Evolutionary conservation across 2,113 vertebrate genomes (phyloP).

Genomic region (Phalacrocorax pelagicus): DNA sequence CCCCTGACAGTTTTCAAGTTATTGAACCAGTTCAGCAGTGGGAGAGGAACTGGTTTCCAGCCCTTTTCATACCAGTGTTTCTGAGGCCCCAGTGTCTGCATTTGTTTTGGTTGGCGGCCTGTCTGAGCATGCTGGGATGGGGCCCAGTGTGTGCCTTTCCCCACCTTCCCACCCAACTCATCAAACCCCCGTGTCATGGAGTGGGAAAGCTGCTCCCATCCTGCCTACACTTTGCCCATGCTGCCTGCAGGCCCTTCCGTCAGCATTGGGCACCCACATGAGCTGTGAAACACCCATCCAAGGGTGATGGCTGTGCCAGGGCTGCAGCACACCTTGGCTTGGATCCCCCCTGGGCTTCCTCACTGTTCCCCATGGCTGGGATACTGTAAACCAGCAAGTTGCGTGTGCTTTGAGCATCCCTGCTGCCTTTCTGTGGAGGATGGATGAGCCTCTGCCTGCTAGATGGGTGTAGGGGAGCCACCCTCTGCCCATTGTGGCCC

Average conservation of each 20-base stretch:
- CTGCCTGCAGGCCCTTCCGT: neutral
- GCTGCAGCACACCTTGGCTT: neutral
- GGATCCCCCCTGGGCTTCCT: neutral
- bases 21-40: neutral
- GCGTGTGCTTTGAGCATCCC: neutral
- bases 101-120: neutral
- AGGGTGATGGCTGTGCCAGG: neutral
- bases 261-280: rapidly evolving
- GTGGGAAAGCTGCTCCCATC: neutral
- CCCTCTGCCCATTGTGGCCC: neutral
- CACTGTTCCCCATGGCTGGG: rapidly evolving
- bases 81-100: rapidly evolving
- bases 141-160: rapidly evolving
- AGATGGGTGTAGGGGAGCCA: neutral
- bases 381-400: neutral
- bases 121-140: rapidly evolving
- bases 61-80: neutral
- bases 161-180: neutral
- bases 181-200: rapidly evolving
- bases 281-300: too few species aligned
- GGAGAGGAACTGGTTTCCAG: neutral
- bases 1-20: neutral
- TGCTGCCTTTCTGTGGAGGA: neutral
- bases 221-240: neutral
- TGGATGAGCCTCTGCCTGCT: too few species aligned